phyloP scores from a whole-genome alignment of 2,888 invertebrate genomes.

The Drosophila ezoana region DNA sequence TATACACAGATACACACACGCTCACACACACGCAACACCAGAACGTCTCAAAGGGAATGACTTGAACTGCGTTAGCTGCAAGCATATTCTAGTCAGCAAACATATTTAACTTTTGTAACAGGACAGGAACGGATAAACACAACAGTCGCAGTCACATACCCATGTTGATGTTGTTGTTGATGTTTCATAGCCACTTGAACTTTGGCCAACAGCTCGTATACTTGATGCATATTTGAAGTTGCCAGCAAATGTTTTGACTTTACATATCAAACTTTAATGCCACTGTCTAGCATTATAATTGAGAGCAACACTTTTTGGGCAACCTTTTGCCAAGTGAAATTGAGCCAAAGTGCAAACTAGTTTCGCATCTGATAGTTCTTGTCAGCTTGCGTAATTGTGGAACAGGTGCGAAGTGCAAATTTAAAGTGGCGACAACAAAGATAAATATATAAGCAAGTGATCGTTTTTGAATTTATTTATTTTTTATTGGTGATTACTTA shows the following conservation, averaged over 20 bases:
- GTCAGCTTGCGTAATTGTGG: too few relatives aligned
- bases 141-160: conserved; percentile 8
- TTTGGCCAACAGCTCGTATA: conserved; percentile 26
- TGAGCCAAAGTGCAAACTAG: background rate
- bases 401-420: background rate
- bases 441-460: too few relatives aligned
- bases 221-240: conserved; percentile 36
- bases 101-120: conserved; percentile 42
- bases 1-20: conserved; percentile 7
- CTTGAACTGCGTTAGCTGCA: conserved; percentile 11
- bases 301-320: conserved; percentile 8
- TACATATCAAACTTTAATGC: conserved; percentile 25
- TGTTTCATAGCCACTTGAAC: conserved; percentile 25
- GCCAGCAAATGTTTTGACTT: conserved; percentile 19
- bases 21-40: background rate
- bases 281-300: conserved; percentile 40
- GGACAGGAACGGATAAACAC: conserved; percentile 33
- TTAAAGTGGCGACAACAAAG: background rate
- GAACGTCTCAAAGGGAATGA: conserved; percentile 46
- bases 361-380: background rate
- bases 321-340: conserved; percentile 9
- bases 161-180: conserved; percentile 11
- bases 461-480: too few relatives aligned
- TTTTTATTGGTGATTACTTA: too few relatives aligned
- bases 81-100: conserved; percentile 27